Conservation (phyloP, 2,888 invertebrate species). For the Caenorhabditis uteleia region DNA sequence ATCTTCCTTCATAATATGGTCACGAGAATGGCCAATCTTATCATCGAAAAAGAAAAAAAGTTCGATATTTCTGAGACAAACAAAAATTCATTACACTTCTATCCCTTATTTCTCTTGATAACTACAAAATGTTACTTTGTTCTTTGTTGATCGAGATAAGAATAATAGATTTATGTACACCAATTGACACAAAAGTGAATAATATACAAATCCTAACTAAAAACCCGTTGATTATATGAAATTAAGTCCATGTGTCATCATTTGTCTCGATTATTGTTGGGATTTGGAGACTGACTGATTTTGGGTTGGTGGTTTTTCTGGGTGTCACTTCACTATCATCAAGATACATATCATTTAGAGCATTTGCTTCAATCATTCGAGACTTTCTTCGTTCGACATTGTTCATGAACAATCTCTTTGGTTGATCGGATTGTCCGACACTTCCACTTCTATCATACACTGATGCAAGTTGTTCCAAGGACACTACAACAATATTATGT, state of each 20-base stretch:
- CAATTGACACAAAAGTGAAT: background rate
- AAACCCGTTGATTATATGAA: too few relatives aligned
- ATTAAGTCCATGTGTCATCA: too few relatives aligned
- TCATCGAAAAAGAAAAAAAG: too few relatives aligned
- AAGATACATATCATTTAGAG: slow-evolving; percentile 11
- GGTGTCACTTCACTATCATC: slow-evolving; percentile 24
- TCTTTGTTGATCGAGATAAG: too few relatives aligned
- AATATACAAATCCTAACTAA: background rate
- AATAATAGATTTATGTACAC: background rate
- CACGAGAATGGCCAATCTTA: too few relatives aligned
- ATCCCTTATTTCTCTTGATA: too few relatives aligned
- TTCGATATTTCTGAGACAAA: too few relatives aligned
- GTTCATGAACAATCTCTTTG: slow-evolving; percentile 27
- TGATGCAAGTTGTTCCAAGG: slow-evolving; percentile 57
- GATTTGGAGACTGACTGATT: slow-evolving; percentile 18
- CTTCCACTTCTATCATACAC: slow-evolving; percentile 49
- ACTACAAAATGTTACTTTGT: too few relatives aligned
- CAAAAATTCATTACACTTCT: too few relatives aligned
- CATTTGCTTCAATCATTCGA: slow-evolving; percentile 30
- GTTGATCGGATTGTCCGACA: slow-evolving; percentile 15
- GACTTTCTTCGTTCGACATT: slow-evolving; percentile 30
- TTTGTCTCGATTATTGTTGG: slow-evolving; percentile 8
- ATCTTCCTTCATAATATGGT: too few relatives aligned
- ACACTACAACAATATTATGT: slow-evolving; percentile 36
- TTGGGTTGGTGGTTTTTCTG: slow-evolving; percentile 15